Evolutionary conservation across 2,888 invertebrate genomes (phyloP), one percentile per base, ranked within the genome.

Genomic region (Microchrysa polita): DNA sequence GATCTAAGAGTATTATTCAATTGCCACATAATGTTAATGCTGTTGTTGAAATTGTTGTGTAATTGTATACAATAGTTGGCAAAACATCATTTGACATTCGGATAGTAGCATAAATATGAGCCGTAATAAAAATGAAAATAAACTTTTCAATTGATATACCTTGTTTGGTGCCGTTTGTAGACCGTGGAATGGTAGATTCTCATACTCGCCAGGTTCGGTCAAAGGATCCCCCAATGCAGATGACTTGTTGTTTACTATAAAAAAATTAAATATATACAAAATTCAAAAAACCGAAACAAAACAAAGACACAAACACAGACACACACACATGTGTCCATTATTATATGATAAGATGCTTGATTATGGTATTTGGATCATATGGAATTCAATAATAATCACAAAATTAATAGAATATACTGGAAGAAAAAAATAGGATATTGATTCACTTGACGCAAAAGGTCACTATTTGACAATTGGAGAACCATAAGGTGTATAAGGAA

Each of bases 121-220:
- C 40, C 53, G 74, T 27, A 27, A 69, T 61, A 63, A 71, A 65
- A 75, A 73, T 12, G 22, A 67, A 74, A 74, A 67, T 67, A 67
- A 57, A 74, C 57, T 48, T 40, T 69, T 55, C 20, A 69, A 16
- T 57, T 69, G 44, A 57, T 69, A 77, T 90, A 96, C 96, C 93
- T 96, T 96, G 86, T 95, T 93, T 81, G 95, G 95, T 82, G 95
- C 94, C 86, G 94, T 93, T 87, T 95, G 95, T 82, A 96, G 90
- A 81, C 95, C 95, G 86, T 96, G 96, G 90, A 96, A 96, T 83
- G 96, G 96, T 82, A 96, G 90, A 87, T 96, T 96, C 88, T 96
- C 96, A 89, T 96, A 96, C 84, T 93, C 94, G 80, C 93, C 93
- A 85, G 92, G 91, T 85, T 94, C 94, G 86, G 90, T 90, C 84